Base-by-base conservation (phyloP, 2,113 vertebrate species). In the Gasterosteus nipponicus region DNA sequence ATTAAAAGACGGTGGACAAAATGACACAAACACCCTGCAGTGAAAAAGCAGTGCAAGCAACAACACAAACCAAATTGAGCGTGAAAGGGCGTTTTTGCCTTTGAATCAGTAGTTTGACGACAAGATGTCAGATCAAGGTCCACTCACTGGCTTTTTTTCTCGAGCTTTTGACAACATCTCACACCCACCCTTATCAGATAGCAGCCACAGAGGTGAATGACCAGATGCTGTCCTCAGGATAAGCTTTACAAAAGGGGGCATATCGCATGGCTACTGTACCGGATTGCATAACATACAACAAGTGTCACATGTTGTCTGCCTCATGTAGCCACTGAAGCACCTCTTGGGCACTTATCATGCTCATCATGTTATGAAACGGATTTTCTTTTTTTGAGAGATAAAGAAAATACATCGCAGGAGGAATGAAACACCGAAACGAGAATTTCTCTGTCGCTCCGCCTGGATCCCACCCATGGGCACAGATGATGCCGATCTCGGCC, bases 341-440 rank as follows among this genome's bases (percentile, higher is more conserved):
- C 53, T 26, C 49, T 73, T 63, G 56, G 63, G 26, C 66, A 51
- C 47, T 61, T 46, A 68, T 29, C 33, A 71, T 61, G 56, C 26
- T 33, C 29, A 57, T 57, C 14, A 35, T 42, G 67, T 78, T 82
- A 67, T 70, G 49, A 66, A 75, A 80, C 26, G 4, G n/a, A 42
- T 18, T 42, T 67, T 69, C 60, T 69, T 35, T 38, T 38, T 38
- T 38, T 38, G 44, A 73, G 31, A 59, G 64, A 73, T 44, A 41
- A 76, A 60, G 2, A 60, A 72, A 72, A 81, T 75, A 54, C 75
- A 75, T 61, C 63, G 29, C 29, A 59, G 57, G 64, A 62, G 67
- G 58, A 71, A 61, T 66, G 33, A 80, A 71, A 68, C 62, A 46
- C 35, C 54, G 60, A 68, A 42, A 75, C 70, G 58, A 78, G 63